These are phyloP conservation scores for Tetraneura akinire DNA, from an alignment of 1,140 invertebrate species.

Conservation along the genomic window DNA sequence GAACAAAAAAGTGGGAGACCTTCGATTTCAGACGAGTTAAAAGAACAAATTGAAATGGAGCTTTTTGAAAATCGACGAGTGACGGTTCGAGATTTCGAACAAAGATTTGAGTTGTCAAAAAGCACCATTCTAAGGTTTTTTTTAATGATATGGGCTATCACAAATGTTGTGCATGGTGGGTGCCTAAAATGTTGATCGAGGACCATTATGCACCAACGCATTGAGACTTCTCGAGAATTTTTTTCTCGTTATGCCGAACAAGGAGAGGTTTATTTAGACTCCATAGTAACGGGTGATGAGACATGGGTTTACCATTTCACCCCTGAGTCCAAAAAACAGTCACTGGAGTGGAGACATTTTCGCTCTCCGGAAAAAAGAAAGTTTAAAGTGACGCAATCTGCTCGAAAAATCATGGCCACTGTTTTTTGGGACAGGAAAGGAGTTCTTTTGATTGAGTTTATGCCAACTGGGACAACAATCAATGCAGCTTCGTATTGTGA, in stretches of 20 bases:
- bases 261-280: slow-evolving; percentile 11
- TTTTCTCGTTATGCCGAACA: background rate
- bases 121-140: background rate
- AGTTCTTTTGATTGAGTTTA: too few relatives aligned
- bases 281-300: slow-evolving; percentile 3
- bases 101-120: slow-evolving; percentile 1
- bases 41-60: background rate
- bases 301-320: background rate
- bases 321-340: background rate
- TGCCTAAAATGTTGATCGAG: background rate
- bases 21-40: background rate
- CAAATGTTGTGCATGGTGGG: background rate
- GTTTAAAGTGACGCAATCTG: background rate
- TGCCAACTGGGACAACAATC: too few relatives aligned
- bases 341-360: background rate
- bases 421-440: background rate
- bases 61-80: background rate
- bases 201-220: slow-evolving; percentile 7
- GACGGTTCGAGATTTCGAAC: background rate
- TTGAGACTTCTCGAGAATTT: slow-evolving; percentile 10
- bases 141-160: background rate
- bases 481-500: too few relatives aligned
- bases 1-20: background rate
- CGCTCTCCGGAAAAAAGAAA: background rate
- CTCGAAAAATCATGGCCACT: background rate